Percentiles rank a stretch among this genome's conserved stretches.
These are phyloP conservation scores for Saturnia japonica DNA, from an alignment of 2,888 invertebrate species.

Conservation along the genomic window DNA sequence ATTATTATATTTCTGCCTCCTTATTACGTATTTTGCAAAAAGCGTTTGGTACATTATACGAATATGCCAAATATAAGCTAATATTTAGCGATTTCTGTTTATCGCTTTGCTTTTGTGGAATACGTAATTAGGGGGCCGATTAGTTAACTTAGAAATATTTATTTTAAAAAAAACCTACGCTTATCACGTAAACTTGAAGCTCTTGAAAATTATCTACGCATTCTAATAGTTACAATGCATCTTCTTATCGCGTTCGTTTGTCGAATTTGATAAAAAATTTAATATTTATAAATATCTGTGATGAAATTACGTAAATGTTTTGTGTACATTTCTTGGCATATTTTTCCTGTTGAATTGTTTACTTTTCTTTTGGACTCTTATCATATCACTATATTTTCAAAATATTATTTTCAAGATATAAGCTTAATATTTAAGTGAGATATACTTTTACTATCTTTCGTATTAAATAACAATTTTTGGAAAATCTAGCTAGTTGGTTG, in stretches of 20 bases:
- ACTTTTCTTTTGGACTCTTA: not conserved
- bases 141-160: too few relatives aligned
- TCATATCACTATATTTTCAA: not conserved
- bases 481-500: not conserved
- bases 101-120: too few relatives aligned
- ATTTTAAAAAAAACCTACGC: too few relatives aligned
- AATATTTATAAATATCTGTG: not conserved
- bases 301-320: not conserved
- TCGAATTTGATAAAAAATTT: constrained; percentile 7
- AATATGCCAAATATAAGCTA: too few relatives aligned
- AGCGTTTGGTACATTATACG: too few relatives aligned
- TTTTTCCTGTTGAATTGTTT: not conserved
- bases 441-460: too few relatives aligned
- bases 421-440: not conserved
- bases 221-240: not conserved
- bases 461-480: too few relatives aligned
- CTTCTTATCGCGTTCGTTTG: constrained; percentile 5
- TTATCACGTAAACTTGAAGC: not conserved
- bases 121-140: too few relatives aligned
- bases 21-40: too few relatives aligned
- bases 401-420: constrained; percentile 3
- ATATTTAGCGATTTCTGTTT: too few relatives aligned
- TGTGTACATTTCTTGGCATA: not conserved
- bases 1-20: not conserved
- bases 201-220: not conserved